phyloP scores from a whole-genome alignment of 2,113 vertebrate genomes.

The Sula dactylatra region DNA sequence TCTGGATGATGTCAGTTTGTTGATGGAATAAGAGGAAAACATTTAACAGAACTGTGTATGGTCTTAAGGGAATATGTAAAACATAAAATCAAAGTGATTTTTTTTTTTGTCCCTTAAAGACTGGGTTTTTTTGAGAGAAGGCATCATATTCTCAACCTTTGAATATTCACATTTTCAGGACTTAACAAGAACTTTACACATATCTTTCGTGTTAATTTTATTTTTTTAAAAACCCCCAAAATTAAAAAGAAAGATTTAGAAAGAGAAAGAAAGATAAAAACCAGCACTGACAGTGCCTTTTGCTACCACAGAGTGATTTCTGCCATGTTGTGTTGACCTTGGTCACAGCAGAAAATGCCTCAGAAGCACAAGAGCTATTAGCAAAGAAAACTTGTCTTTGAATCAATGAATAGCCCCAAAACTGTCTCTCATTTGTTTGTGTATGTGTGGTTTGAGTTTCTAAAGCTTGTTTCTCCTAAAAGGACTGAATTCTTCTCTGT shows the following conservation, averaged over 20 bases:
- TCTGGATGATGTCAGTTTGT: not conserved
- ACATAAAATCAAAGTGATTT: not conserved
- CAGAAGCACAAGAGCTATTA: constrained; percentile 3
- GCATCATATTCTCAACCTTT: not conserved
- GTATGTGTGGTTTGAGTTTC: not conserved
- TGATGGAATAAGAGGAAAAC: not conserved
- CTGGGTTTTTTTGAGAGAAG: not conserved
- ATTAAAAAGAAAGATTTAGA: not conserved
- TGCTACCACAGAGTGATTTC: not conserved
- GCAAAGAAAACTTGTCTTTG: constrained; percentile 36
- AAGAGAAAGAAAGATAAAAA: not conserved
- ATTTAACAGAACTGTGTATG: not conserved
- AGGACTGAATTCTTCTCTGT: not conserved
- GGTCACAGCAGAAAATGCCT: not conserved
- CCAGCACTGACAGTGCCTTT: not conserved
- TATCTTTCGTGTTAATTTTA: not conserved
- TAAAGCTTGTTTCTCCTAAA: not conserved
- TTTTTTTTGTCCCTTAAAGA: not conserved
- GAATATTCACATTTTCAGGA: not conserved
- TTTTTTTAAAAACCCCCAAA: too few species aligned
- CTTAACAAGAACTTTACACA: not conserved
- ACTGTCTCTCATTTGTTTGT: not conserved
- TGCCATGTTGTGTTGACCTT: constrained; percentile 10
- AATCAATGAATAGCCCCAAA: not conserved
- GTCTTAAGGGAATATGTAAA: not conserved